Percentiles rank a stretch among this genome's conserved stretches.
Evolutionary conservation across 1,140 invertebrate species (phyloP).

Genomic region (Drosophila subpulchrella): DNA sequence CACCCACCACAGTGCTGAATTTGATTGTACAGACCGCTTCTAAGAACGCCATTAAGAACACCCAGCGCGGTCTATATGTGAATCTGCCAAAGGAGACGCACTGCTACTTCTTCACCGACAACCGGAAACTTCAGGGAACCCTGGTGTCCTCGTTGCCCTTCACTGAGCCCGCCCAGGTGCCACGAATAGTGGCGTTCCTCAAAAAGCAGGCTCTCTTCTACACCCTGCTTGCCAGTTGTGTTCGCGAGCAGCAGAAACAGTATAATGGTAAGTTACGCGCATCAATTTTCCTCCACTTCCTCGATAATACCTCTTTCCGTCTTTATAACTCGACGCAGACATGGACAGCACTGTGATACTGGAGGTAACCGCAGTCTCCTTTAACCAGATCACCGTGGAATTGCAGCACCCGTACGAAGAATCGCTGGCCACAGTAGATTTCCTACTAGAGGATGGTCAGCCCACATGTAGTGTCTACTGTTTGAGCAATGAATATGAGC

Average conservation of each 20-base stretch:
- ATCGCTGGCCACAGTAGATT: constrained; percentile 95
- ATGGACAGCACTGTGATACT: constrained; percentile 93
- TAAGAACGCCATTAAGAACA: constrained; percentile 56
- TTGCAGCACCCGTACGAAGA: constrained; percentile 97
- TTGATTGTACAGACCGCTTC: constrained; percentile 72
- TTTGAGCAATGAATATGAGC: constrained; percentile 85
- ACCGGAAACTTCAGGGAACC: constrained; percentile 90
- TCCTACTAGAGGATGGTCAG: constrained; percentile 93
- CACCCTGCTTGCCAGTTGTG: constrained; percentile 93
- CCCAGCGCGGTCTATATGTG: constrained; percentile 86
- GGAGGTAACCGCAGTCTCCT: constrained; percentile 95
- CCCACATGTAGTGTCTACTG: constrained; percentile 89
- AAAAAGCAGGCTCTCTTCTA: constrained; percentile 97
- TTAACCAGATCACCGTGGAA: constrained; percentile 94
- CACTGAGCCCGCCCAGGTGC: constrained; percentile 97
- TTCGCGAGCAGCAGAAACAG: constrained; percentile 91
- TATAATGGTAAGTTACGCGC: constrained; percentile 85
- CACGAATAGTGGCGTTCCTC: constrained; percentile 92
- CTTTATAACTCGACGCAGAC: constrained; percentile 85
- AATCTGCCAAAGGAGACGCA: constrained; percentile 96
- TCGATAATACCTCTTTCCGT: neutral
- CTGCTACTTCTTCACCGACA: constrained; percentile 96
- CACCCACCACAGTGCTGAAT: constrained; percentile 63
- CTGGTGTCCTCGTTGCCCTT: constrained; percentile 94
- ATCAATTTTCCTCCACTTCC: neutral